Conservation (phyloP, 2,113 vertebrate genomes). For the Copsychus sechellarum region DNA sequence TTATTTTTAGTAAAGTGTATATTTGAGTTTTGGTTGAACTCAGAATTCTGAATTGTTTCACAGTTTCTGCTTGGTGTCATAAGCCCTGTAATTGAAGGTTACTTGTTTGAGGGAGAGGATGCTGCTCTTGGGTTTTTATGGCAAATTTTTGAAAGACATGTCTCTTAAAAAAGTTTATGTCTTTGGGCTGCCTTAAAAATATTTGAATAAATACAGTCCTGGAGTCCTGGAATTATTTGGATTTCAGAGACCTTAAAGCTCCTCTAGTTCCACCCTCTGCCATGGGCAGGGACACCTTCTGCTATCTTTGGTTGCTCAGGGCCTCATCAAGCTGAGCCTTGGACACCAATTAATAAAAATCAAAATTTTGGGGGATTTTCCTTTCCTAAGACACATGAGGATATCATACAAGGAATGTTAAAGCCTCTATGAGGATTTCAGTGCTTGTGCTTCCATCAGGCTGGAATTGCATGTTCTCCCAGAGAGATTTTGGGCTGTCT, state of each 20-base stretch:
- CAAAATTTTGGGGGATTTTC: not conserved
- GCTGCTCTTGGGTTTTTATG: not conserved
- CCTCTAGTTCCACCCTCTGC: not conserved
- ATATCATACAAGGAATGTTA: not conserved
- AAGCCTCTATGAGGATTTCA: not conserved
- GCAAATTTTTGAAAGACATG: not conserved
- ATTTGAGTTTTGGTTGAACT: not conserved
- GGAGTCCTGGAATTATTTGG: not conserved
- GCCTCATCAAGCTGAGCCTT: not conserved
- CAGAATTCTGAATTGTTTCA: not conserved
- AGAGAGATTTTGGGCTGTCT: not conserved
- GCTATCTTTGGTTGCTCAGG: not conserved
- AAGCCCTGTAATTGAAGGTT: not conserved
- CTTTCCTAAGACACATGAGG: accelerated
- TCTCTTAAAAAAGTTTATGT: not conserved
- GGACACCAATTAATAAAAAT: not conserved
- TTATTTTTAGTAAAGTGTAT: not conserved
- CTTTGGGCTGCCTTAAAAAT: not conserved
- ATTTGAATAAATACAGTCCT: not conserved
- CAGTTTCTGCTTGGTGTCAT: not conserved
- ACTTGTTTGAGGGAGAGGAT: not conserved
- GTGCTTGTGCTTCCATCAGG: not conserved
- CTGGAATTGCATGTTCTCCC: not conserved
- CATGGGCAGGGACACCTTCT: not conserved
- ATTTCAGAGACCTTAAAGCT: not conserved